Conservation (phyloP, 2,888 invertebrate species). For the Schizotus pectinicornis region DNA sequence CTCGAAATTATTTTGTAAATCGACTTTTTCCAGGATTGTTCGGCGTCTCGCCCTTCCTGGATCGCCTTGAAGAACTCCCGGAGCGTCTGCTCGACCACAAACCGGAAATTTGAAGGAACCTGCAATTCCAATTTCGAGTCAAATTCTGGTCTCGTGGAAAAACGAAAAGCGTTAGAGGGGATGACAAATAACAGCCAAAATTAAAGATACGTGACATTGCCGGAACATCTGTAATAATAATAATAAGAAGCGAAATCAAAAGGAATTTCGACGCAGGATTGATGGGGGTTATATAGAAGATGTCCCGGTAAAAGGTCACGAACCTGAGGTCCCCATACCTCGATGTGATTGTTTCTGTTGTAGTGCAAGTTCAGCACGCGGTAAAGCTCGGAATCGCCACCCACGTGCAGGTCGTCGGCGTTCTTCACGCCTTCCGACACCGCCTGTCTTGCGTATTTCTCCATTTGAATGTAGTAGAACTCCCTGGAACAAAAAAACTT, state of each 20-base stretch:
- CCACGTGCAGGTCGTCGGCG: slow-evolving; percentile 92
- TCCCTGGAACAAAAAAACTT: slow-evolving; percentile 74
- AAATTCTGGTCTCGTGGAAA: neutral
- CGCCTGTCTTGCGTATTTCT: slow-evolving; percentile 98
- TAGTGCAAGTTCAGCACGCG: slow-evolving; percentile 98
- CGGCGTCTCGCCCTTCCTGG: slow-evolving; percentile 93
- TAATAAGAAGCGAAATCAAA: slow-evolving; percentile 19
- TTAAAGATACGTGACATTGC: slow-evolving; percentile 38
- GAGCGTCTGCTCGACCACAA: slow-evolving; percentile 96
- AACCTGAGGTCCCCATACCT: slow-evolving; percentile 80
- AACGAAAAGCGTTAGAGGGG: neutral
- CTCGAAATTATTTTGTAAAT: slow-evolving; percentile 99
- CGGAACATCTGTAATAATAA: slow-evolving; percentile 32
- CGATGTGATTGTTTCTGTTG: slow-evolving; percentile 96
- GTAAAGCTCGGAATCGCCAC: slow-evolving; percentile 95
- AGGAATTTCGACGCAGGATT: slow-evolving; percentile 21
- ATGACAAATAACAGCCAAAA: slow-evolving; percentile 16
- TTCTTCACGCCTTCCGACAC: slow-evolving; percentile 95
- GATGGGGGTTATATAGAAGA: slow-evolving; percentile 28
- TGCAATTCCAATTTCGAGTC: slow-evolving; percentile 56
- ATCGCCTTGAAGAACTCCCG: slow-evolving; percentile 99
- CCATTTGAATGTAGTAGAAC: slow-evolving; percentile 99
- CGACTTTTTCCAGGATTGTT: slow-evolving; percentile 99
- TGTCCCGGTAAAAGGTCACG: slow-evolving; percentile 58
- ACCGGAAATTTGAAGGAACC: slow-evolving; percentile 97